Conservation (phyloP, 2,113 vertebrate species). For the Hemiscyllium ocellatum region DNA sequence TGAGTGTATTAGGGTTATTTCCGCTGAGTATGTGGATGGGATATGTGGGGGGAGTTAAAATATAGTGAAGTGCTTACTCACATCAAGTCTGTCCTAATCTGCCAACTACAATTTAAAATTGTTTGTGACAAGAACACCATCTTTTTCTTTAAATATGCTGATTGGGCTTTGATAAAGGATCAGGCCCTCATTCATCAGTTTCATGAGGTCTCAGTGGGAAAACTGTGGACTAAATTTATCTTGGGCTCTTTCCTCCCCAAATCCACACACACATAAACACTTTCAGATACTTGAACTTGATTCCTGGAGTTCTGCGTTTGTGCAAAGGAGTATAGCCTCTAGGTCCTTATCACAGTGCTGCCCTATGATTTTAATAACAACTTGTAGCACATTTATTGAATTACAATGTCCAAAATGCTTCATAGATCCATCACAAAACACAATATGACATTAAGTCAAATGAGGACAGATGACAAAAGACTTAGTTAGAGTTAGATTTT, state of each 20-base stretch:
- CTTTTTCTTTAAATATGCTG: background rate
- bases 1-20: background rate
- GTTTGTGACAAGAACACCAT: background rate
- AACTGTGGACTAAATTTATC: background rate
- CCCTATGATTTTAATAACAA: background rate
- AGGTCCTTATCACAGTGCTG: background rate
- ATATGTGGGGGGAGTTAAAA: background rate
- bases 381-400: no score
- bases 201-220: background rate
- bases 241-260: background rate
- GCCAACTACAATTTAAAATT: background rate
- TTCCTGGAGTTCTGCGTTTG: background rate
- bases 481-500: no score
- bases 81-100: background rate
- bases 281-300: background rate
- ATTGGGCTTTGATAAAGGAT: background rate
- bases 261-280: no score
- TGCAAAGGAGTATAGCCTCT: background rate
- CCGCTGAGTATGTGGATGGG: background rate
- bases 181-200: background rate
- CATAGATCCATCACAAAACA: no score
- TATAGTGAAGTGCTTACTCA: background rate
- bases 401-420: no score
- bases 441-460: no score
- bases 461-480: no score